Conservation (phyloP, 2,888 invertebrate genomes). For the Acleris sparsana region DNA sequence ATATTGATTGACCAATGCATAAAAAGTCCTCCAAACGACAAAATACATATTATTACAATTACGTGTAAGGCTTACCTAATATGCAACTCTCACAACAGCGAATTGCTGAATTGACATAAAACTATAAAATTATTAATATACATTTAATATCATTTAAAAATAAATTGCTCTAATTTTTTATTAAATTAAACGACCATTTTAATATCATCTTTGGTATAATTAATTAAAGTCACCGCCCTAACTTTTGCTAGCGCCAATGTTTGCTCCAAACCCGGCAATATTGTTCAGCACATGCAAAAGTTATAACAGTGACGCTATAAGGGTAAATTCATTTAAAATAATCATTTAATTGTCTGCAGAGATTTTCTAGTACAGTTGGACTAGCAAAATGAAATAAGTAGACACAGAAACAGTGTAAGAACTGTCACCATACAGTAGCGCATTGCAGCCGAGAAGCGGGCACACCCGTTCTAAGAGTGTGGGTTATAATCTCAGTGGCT, state of each 20-base stretch:
- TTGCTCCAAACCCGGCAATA: background rate
- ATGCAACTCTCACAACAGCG: constrained; percentile 49
- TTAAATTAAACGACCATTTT: constrained; percentile 58
- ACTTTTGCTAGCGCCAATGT: constrained; percentile 21
- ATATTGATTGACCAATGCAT: constrained; percentile 9
- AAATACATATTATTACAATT: constrained; percentile 22
- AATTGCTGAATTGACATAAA: constrained; percentile 45
- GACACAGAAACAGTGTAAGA: constrained; percentile 1
- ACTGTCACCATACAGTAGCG: constrained; percentile 18
- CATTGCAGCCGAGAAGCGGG: background rate
- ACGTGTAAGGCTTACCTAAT: constrained; percentile 24
- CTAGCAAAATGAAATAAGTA: constrained; percentile 47
- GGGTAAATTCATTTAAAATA: constrained; percentile 21
- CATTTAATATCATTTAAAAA: constrained; percentile 48
- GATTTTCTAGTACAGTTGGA: constrained; percentile 45
- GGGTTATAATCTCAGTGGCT: background rate
- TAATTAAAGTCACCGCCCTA: constrained; percentile 54
- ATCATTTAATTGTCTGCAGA: constrained; percentile 24
- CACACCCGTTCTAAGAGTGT: background rate
- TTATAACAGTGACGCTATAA: constrained; percentile 15
- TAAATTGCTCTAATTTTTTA: constrained; percentile 50
- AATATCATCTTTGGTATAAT: constrained; percentile 79
- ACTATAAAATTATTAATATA: constrained; percentile 43
- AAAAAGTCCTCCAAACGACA: constrained; percentile 5
- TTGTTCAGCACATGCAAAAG: background rate